A percentile compares a stretch with the other conserved stretches of the same genome.
phyloP scores from a whole-genome alignment of 2,797 vertebrate genomes.

The Danionella dracula region DNA sequence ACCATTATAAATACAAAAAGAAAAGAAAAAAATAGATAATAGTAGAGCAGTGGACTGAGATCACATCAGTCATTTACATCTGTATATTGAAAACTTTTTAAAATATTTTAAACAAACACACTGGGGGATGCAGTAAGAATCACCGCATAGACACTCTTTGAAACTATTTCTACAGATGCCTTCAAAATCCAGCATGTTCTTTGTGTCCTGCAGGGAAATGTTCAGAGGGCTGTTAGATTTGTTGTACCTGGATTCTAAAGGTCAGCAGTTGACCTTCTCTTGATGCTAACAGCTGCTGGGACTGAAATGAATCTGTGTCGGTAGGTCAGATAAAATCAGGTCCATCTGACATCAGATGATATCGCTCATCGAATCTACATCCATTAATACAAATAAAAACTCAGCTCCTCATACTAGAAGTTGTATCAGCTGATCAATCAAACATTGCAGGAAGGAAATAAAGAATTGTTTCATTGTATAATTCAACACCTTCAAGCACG shows the following conservation, averaged over 20 bases:
- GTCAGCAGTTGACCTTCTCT: constrained; percentile 62
- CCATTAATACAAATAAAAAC: background rate
- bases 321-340: background rate
- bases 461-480: no score
- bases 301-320: constrained; percentile 55
- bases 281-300: constrained; percentile 45
- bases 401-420: no score
- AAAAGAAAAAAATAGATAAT: no score
- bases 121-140: background rate
- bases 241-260: constrained; percentile 59
- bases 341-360: constrained; percentile 8
- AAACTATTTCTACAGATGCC: constrained; percentile 15
- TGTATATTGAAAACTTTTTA: background rate
- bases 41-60: no score
- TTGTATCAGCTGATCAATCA: no score
- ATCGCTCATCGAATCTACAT: background rate
- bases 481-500: no score
- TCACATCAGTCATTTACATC: no score
- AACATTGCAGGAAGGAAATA: no score
- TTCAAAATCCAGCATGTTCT: constrained; percentile 33
- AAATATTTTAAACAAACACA: background rate
- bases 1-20: no score
- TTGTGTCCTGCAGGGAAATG: constrained; percentile 34
- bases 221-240: constrained; percentile 54
- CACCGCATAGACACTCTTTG: background rate